These are phyloP conservation scores for Macrocentrus cingulum DNA, from an alignment of 1,140 invertebrate species.

Conservation along the genomic window DNA sequence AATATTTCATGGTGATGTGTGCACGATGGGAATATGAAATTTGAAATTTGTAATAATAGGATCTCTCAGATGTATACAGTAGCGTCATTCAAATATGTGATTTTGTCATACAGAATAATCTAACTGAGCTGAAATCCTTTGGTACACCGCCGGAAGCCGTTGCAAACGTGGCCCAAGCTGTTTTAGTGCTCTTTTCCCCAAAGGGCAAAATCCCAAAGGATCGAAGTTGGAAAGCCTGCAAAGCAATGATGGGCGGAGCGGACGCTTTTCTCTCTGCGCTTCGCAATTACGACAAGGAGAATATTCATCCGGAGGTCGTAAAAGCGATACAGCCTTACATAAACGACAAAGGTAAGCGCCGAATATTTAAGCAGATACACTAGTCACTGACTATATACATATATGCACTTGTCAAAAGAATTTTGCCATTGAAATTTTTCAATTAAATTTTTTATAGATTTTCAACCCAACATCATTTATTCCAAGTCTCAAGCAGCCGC, in stretches of 20 bases:
- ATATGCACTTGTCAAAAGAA: too few species aligned
- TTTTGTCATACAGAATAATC: conserved; percentile 66
- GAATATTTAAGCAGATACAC: background rate
- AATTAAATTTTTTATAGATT: conserved; percentile 62
- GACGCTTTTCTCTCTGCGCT: conserved; percentile 86
- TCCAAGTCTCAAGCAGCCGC: conserved; percentile 88
- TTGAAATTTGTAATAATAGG: too few species aligned
- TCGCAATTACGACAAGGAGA: conserved; percentile 91
- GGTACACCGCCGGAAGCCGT: conserved; percentile 81
- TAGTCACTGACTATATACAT: background rate
- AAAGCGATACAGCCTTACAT: conserved; percentile 68
- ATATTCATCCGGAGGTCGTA: conserved; percentile 85
- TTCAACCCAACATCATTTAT: conserved; percentile 82
- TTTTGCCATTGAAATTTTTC: too few species aligned
- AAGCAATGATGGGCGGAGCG: conserved; percentile 80
- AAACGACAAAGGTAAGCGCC: conserved; percentile 44
- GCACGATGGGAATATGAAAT: too few species aligned
- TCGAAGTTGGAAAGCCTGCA: conserved; percentile 89
- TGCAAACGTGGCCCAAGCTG: conserved; percentile 82
- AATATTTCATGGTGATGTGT: too few species aligned
- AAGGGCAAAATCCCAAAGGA: conserved; percentile 91
- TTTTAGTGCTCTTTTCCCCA: conserved; percentile 81
- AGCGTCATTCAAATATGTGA: background rate
- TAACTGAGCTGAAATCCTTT: conserved; percentile 94
- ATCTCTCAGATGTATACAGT: background rate